phyloP scores from a whole-genome alignment of 2,888 invertebrate genomes.

The Hemistola chrysoprasaria region DNA sequence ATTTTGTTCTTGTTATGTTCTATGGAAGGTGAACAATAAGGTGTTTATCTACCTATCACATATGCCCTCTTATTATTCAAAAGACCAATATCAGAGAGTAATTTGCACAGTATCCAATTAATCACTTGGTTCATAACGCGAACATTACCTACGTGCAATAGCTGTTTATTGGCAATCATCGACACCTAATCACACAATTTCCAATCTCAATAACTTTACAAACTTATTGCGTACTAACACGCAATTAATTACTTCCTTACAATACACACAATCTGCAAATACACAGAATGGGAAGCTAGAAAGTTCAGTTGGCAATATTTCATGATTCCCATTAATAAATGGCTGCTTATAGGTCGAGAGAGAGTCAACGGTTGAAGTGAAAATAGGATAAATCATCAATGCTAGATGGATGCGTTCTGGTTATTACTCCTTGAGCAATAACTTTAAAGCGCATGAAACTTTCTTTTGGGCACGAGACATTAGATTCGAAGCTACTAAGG shows the following conservation, averaged over 20 bases:
- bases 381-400: constrained; percentile 46
- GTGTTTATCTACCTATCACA: too few relatives aligned
- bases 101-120: too few relatives aligned
- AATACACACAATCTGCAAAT: constrained; percentile 7
- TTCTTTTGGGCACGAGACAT: too few relatives aligned
- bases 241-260: constrained; percentile 14
- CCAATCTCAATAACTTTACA: background rate
- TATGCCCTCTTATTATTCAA: too few relatives aligned
- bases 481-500: too few relatives aligned
- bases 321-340: constrained; percentile 59
- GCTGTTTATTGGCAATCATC: background rate
- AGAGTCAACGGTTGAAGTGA: constrained; percentile 39
- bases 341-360: constrained; percentile 59
- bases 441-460: constrained; percentile 10
- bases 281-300: constrained; percentile 37
- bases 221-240: background rate
- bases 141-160: background rate
- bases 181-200: background rate
- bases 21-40: too few relatives aligned
- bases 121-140: too few relatives aligned
- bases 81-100: too few relatives aligned
- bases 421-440: constrained; percentile 39
- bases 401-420: constrained; percentile 49
- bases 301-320: constrained; percentile 54
- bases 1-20: too few relatives aligned